These are phyloP conservation scores for Andrena hattorfiana DNA, from an alignment of 2,888 invertebrate species.

Conservation along the genomic window DNA sequence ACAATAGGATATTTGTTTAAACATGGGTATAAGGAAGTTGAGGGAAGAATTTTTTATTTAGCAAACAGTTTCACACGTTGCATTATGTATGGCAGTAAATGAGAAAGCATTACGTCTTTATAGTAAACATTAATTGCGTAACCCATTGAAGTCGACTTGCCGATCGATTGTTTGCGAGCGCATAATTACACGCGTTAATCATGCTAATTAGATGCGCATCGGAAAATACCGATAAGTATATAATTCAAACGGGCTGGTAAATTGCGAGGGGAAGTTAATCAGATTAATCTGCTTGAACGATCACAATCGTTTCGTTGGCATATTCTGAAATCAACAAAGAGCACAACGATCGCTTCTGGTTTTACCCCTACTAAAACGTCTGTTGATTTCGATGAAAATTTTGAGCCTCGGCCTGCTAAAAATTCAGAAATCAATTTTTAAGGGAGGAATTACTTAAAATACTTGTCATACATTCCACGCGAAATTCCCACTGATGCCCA, in stretches of 20 bases:
- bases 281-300: constrained; percentile 27
- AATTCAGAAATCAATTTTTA: background rate
- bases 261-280: constrained; percentile 21
- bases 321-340: background rate
- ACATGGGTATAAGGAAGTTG: background rate
- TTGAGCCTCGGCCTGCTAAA: background rate
- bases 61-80: background rate
- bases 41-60: background rate
- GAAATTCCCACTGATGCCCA: too few relatives aligned
- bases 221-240: constrained; percentile 22
- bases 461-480: background rate
- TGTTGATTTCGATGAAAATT: background rate
- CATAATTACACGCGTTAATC: constrained; percentile 35
- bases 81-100: background rate
- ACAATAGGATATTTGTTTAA: too few relatives aligned
- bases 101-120: background rate
- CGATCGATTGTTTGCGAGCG: constrained; percentile 27
- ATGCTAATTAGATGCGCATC: constrained; percentile 28
- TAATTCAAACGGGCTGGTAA: constrained; percentile 3
- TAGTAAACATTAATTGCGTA: constrained; percentile 18
- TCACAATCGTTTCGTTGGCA: background rate
- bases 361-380: background rate
- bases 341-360: background rate
- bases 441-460: background rate
- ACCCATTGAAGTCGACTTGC: constrained; percentile 1